Evolutionary conservation across 2,888 invertebrate species (phyloP).

Genomic region (Macropis europaea): DNA sequence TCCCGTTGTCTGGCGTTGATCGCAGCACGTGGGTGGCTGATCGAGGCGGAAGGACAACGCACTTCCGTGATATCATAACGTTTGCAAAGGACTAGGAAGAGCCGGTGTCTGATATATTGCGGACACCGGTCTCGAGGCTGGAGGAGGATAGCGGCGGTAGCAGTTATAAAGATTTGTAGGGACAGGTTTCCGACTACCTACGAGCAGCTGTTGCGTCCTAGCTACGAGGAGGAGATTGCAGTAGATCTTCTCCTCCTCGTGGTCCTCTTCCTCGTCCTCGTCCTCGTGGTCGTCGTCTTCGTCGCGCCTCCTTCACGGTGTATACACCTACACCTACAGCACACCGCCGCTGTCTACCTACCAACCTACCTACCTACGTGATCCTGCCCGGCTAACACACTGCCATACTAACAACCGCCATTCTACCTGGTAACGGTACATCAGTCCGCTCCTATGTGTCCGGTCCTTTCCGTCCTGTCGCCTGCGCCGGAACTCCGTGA

Average conservation of each 20-base stretch:
- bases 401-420: slow-evolving; percentile 72
- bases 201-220: slow-evolving; percentile 61
- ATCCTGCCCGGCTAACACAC: slow-evolving; percentile 73
- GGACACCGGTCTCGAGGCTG: slow-evolving; percentile 13
- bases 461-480: slow-evolving; percentile 57
- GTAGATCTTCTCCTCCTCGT: slow-evolving; percentile 57
- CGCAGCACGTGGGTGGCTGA: not conserved
- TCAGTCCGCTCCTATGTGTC: slow-evolving; percentile 59
- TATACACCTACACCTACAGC: slow-evolving; percentile 61
- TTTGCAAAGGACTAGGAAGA: slow-evolving; percentile 25
- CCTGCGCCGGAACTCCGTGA: slow-evolving; percentile 1
- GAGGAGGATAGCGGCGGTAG: slow-evolving; percentile 46
- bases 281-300: slow-evolving; percentile 14
- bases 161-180: slow-evolving; percentile 73
- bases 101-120: slow-evolving; percentile 36
- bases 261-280: slow-evolving; percentile 31
- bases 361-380: slow-evolving; percentile 64
- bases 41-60: too few relatives aligned
- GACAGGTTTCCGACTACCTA: slow-evolving; percentile 70
- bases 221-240: slow-evolving; percentile 42
- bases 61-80: slow-evolving; percentile 25
- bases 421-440: slow-evolving; percentile 70
- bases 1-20: too few relatives aligned
- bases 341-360: slow-evolving; percentile 42
- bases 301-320: slow-evolving; percentile 24